Conservation (phyloP, 2,797 vertebrate species). For the Gymnoscopelus microlampas region DNA sequence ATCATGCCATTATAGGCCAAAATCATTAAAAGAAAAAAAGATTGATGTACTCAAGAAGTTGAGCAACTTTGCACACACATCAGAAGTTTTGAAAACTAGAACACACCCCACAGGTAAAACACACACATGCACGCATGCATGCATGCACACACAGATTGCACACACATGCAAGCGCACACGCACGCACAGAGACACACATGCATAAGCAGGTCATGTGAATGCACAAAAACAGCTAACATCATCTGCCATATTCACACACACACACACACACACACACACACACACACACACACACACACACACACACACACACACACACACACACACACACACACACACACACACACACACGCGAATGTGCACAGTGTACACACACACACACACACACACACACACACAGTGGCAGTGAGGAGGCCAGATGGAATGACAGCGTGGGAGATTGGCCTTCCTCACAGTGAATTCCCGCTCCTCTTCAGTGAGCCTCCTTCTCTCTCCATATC, state of each 20-base stretch:
- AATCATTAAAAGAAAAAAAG: too few species aligned
- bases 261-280: neutral
- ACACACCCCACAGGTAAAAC: constrained; percentile 26
- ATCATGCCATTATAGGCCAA: too few species aligned
- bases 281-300: constrained; percentile 24
- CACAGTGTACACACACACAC: constrained; percentile 27
- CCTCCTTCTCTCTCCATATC: constrained; percentile 5
- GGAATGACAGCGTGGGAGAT: constrained; percentile 75
- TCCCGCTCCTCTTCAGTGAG: constrained; percentile 47
- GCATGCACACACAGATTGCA: neutral
- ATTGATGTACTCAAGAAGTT: too few species aligned
- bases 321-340: constrained; percentile 2
- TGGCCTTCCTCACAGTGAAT: constrained; percentile 78
- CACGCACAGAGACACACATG: constrained; percentile 45
- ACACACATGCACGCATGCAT: constrained; percentile 39
- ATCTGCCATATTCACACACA: constrained; percentile 32
- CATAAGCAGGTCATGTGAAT: constrained; percentile 42
- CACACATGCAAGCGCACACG: neutral
- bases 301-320: neutral
- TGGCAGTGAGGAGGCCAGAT: constrained; percentile 71
- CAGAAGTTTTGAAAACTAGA: neutral
- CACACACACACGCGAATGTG: constrained; percentile 21
- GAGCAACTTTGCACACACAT: neutral
- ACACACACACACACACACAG: constrained; percentile 34
- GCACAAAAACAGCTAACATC: neutral